These are phyloP conservation scores for human (Homo sapiens) DNA, from an alignment of 2,113 vertebrate genomes.

Conservation along the genomic window GRCh38 chr6:140763001-140763500, in stretches of 20 bases:
- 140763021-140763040: neutral
- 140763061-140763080: neutral
- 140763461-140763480: neutral
- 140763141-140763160: constrained; percentile 7
- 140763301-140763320: neutral
- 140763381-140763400: neutral
- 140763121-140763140: neutral
- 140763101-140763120: neutral
- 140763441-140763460: neutral
- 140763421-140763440: neutral
- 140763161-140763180: neutral
- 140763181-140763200: neutral
- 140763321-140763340: neutral
- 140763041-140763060: neutral
- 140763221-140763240: neutral
- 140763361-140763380: neutral
- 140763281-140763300: neutral
- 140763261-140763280: neutral
- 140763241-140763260: neutral
- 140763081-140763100: neutral
- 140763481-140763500: neutral
- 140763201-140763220: neutral
- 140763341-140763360: neutral
- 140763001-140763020: neutral
- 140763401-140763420: neutral